A percentile compares a stretch with the other conserved stretches of the same genome.
Evolutionary conservation across 30 jellyfish, hydroid and myxozoan genomes (phyloP).

Genomic region (Pseudorhiza aurosa): DNA sequence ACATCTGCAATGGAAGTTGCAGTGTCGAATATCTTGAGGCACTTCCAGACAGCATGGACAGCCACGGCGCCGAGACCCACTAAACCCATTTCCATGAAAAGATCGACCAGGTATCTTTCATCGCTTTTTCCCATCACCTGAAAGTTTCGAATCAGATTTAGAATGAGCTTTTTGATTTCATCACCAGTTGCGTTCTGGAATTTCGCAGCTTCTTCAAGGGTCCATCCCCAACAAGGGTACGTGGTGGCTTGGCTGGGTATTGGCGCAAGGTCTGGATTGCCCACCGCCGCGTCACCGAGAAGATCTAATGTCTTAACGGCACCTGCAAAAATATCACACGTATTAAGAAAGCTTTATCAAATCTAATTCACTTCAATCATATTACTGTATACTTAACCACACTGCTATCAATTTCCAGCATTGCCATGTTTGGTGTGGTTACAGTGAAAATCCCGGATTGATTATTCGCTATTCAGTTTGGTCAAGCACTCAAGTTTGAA

Average conservation of each 20-base stretch:
- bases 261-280: slow-evolving; percentile 25
- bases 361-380: too few species aligned
- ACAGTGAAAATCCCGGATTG: too few species aligned
- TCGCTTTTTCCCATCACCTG: slow-evolving; percentile 33
- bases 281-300: slow-evolving; percentile 27
- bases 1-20: slow-evolving; percentile 11
- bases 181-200: slow-evolving; percentile 31
- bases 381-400: too few species aligned
- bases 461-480: too few species aligned
- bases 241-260: slow-evolving; percentile 33
- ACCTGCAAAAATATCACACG: slow-evolving; percentile 6
- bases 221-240: slow-evolving; percentile 23
- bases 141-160: slow-evolving; percentile 12
- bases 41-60: slow-evolving; percentile 30
- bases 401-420: too few species aligned
- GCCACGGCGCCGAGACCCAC: background rate
- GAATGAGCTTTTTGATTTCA: slow-evolving; percentile 7
- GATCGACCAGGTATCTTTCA: background rate
- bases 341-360: too few species aligned
- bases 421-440: too few species aligned
- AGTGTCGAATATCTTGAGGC: background rate
- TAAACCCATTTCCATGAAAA: slow-evolving; percentile 19
- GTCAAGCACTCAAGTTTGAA: too few species aligned
- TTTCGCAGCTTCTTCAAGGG: slow-evolving; percentile 22
- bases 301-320: slow-evolving; percentile 25